Conservation (phyloP, 2,797 vertebrate species). For the Siniperca obscura region DNA sequence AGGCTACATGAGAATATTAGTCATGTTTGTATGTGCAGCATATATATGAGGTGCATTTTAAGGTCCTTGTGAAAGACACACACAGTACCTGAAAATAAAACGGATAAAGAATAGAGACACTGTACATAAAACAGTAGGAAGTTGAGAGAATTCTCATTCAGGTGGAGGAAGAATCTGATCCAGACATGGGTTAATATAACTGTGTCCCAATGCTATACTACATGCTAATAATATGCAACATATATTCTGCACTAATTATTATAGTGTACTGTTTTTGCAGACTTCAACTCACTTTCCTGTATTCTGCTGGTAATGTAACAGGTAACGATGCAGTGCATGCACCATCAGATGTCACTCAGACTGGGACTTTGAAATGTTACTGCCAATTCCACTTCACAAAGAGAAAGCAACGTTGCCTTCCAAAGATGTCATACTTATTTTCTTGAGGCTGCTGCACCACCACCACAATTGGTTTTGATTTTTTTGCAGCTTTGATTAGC, state of each 20-base stretch:
- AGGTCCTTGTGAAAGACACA: background rate
- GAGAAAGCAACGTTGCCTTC: background rate
- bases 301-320: background rate
- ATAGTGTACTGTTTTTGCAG: background rate
- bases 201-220: background rate
- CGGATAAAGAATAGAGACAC: background rate
- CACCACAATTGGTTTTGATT: background rate
- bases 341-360: background rate
- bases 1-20: background rate
- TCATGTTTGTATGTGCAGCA: background rate
- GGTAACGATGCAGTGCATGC: background rate
- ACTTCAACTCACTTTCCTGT: background rate
- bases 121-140: background rate
- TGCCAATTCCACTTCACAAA: background rate
- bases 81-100: background rate
- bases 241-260: background rate
- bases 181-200: background rate
- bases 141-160: background rate
- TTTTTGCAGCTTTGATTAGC: background rate
- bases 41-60: background rate
- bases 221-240: background rate
- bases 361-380: background rate
- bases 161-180: background rate
- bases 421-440: background rate
- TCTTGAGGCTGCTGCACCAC: background rate